A percentile compares a stretch with the other conserved stretches of the same genome.
Evolutionary conservation across 2,113 vertebrate genomes (phyloP).

Genomic region (Triplophysa rosa): DNA sequence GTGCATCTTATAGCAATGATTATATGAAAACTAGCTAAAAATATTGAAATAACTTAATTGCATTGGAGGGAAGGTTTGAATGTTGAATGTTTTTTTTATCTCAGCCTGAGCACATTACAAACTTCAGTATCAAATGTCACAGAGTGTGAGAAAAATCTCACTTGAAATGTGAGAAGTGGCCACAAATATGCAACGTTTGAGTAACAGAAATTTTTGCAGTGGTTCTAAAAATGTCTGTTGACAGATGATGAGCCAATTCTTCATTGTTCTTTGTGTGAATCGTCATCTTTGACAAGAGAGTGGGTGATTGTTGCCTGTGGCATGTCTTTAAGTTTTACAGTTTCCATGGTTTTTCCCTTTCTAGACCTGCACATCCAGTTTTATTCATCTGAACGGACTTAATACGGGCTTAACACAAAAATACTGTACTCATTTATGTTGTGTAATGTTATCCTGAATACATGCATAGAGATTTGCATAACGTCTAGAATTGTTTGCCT

Average conservation of each 20-base stretch:
- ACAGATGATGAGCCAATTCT: not conserved
- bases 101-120: not conserved
- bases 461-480: not conserved
- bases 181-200: not conserved
- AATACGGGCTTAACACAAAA: not conserved
- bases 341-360: constrained; percentile 19
- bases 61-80: not conserved
- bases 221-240: constrained; percentile 1
- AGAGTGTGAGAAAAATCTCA: not conserved
- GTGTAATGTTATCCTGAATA: not conserved
- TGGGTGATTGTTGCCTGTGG: not conserved
- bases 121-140: constrained; percentile 11
- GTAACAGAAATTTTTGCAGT: not conserved
- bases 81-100: not conserved
- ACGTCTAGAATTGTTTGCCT: too few species aligned
- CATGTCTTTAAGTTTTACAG: not conserved
- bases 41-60: too few species aligned
- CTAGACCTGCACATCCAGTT: constrained; percentile 30
- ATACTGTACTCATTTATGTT: not conserved
- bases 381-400: not conserved
- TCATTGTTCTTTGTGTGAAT: constrained; percentile 7
- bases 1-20: not conserved
- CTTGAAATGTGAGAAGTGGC: not conserved
- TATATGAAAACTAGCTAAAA: not conserved
- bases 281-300: not conserved